Base-by-base conservation (phyloP, 1,140 invertebrate species). In the Paraescarpia echinospica region DNA sequence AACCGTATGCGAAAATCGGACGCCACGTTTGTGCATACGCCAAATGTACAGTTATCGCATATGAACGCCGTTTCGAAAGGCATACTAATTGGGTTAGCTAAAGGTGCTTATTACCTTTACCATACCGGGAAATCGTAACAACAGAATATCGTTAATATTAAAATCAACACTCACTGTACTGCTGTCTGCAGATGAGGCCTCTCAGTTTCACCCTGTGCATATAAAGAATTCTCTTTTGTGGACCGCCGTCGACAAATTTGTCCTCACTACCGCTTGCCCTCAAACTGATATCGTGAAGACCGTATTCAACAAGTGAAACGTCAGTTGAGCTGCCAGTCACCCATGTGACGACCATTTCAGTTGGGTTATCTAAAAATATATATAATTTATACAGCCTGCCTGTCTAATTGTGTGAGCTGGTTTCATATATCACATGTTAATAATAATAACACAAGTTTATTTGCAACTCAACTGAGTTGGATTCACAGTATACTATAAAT, bases 291-390 rank as follows among this genome's bases (percentile, higher is more conserved):
- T 96, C 96, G 27, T 95, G 96, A 77, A 97, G 97, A 1, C 98
- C 98, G 96, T 98, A 99, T 95, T 98, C 97, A 34, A 98, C 98
- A 51, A 97, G 94, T 0, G 98, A 97, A 94, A 97, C 96, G 48
- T 96, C 94, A 6, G 98, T 97, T 94, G 97, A 96, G 94, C 97
- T 97, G 92, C 94, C 93, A 93, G 98, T 99, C 1, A 97, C 97
- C 98, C 98, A 99, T 92, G 98, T 99, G 33, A 99, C 97, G 89
- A 98, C 97, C 95, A 98, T 98, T 94, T 98, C 97, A 93, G 96
- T 96, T 33, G 97, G 96, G 93, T 96, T 96, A 93, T 97, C 97
- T 97, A 96, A 22, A 91, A 33, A 33, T 34, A 89, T 31, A 77
- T 77, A 31, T 77, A 77, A 41, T 41, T 41, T 41, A 89, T 91